Conservation (phyloP, 2,888 invertebrate species). For the Mesochorus sp. region DNA sequence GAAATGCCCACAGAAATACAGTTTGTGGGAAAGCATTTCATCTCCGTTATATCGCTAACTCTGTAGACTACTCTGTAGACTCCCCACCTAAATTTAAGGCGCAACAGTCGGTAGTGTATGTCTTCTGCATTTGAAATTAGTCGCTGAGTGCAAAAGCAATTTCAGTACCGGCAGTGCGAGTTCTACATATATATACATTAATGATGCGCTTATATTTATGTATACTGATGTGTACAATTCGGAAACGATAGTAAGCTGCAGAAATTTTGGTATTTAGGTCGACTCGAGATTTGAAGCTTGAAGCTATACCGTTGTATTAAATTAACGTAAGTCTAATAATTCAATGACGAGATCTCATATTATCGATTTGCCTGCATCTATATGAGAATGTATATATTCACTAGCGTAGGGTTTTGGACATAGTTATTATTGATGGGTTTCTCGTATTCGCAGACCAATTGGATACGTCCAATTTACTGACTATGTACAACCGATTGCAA, state of each 20-base stretch:
- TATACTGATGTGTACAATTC: constrained; percentile 24
- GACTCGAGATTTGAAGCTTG: constrained; percentile 18
- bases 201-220: constrained; percentile 10
- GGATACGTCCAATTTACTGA: constrained; percentile 1
- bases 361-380: background rate
- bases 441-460: constrained; percentile 15
- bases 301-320: background rate
- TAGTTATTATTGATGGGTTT: constrained; percentile 26
- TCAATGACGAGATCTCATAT: background rate
- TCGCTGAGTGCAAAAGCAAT: constrained; percentile 47
- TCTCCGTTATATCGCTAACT: background rate
- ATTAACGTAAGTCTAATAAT: constrained; percentile 42
- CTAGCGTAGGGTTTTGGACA: background rate
- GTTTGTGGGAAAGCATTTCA: background rate
- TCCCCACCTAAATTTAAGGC: background rate
- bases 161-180: constrained; percentile 9
- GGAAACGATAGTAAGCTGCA: background rate
- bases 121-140: constrained; percentile 32
- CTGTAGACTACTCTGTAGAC: background rate
- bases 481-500: constrained; percentile 1
- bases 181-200: constrained; percentile 12
- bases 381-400: background rate
- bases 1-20: background rate
- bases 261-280: constrained; percentile 51
- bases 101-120: background rate